phyloP scores from a whole-genome alignment of 1,140 invertebrate genomes.

The Trinorchestia longiramus region DNA sequence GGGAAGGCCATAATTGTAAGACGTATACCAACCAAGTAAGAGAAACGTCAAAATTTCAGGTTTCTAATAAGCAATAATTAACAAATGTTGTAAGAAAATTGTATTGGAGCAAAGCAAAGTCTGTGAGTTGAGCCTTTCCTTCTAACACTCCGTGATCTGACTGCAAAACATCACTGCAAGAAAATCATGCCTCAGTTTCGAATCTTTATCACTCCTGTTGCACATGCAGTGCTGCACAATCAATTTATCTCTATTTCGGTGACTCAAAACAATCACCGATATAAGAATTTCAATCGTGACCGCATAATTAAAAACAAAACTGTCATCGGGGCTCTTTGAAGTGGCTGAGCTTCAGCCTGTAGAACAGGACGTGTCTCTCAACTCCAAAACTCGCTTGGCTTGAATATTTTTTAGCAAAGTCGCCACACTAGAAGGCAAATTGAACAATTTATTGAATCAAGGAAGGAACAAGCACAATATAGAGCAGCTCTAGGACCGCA shows the following conservation, averaged over 20 bases:
- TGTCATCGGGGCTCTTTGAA: background rate
- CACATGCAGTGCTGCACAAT: background rate
- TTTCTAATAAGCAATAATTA: background rate
- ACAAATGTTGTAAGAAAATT: background rate
- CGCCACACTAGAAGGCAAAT: background rate
- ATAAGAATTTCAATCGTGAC: background rate
- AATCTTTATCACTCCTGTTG: background rate
- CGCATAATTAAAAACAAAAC: background rate
- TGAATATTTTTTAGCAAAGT: background rate
- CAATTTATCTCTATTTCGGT: background rate
- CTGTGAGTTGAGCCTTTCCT: background rate
- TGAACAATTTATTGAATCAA: slow-evolving; percentile 39
- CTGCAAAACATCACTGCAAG: background rate
- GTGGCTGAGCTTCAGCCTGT: background rate
- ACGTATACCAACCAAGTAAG: background rate
- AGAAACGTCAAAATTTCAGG: background rate
- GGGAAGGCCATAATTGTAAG: background rate
- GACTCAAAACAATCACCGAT: background rate
- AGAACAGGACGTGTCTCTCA: background rate
- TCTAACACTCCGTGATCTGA: background rate
- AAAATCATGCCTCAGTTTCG: background rate
- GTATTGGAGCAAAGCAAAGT: background rate
- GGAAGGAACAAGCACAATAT: slow-evolving; percentile 35
- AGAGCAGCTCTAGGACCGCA: background rate
- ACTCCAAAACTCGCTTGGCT: background rate